A percentile compares a stretch with the other conserved stretches of the same genome.
Evolutionary conservation across 2,113 vertebrate species (phyloP).

Genomic region (Brachyhypopomus gauderio): DNA sequence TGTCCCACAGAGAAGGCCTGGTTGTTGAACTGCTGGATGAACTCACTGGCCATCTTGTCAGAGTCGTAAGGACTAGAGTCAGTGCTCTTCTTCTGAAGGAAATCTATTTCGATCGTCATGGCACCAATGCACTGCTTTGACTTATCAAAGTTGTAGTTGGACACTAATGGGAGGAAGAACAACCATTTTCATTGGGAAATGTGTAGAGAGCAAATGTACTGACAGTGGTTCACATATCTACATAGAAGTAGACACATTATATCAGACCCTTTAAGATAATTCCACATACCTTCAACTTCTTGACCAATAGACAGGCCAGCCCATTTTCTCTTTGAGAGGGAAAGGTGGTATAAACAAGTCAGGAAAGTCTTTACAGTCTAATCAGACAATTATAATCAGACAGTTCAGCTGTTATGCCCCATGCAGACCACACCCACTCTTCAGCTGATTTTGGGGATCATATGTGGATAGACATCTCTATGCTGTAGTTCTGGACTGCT

Average conservation of each 20-base stretch:
- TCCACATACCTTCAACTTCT: constrained; percentile 86
- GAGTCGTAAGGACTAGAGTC: constrained; percentile 96
- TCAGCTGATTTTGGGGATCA: too few relatives aligned
- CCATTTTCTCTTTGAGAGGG: constrained; percentile 87
- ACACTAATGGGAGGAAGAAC: constrained; percentile 69
- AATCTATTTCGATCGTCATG: constrained; percentile 97
- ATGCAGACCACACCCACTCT: too few relatives aligned
- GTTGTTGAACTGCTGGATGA: constrained; percentile 98
- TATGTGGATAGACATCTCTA: too few relatives aligned
- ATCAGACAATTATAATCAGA: too few relatives aligned
- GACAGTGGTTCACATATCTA: not conserved
- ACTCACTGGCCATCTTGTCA: constrained; percentile 95
- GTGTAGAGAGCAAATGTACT: too few relatives aligned
- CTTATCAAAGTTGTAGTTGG: constrained; percentile 93
- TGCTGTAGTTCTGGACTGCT: too few relatives aligned
- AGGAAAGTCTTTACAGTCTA: too few relatives aligned
- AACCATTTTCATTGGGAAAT: not conserved
- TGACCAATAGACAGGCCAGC: constrained; percentile 96
- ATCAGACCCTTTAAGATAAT: not conserved
- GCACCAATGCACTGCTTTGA: constrained; percentile 93
- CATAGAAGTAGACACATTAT: not conserved
- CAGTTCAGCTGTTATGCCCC: too few relatives aligned
- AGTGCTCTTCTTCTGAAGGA: constrained; percentile 94
- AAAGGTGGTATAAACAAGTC: not conserved
- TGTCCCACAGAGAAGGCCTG: constrained; percentile 90